A percentile compares a stretch with the other conserved stretches of the same genome.
phyloP scores from a whole-genome alignment of 2,888 invertebrate genomes.

The Synanthedon vespiformis region DNA sequence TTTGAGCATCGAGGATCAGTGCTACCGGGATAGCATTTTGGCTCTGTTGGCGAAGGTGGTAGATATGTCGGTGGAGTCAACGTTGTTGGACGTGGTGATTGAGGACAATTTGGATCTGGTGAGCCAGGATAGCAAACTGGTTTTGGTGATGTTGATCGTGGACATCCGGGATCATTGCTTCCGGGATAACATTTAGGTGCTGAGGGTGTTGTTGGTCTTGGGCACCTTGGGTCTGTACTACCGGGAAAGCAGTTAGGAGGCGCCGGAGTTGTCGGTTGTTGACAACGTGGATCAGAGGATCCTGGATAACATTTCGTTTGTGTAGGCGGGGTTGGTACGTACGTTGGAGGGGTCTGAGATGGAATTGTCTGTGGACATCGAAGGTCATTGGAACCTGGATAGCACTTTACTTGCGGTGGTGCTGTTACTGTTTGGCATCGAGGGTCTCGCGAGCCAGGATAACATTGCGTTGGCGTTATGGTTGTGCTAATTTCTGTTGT shows the following conservation, averaged over 20 bases:
- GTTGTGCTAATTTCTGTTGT: constrained; percentile 42
- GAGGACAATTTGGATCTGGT: constrained; percentile 10
- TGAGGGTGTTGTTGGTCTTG: constrained; percentile 6
- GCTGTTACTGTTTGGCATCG: constrained; percentile 31
- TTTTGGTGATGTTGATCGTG: constrained; percentile 16
- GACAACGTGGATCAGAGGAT: constrained; percentile 24
- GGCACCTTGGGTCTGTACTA: constrained; percentile 17
- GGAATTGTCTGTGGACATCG: constrained; percentile 16
- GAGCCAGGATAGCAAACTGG: constrained; percentile 11
- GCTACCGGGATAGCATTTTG: constrained; percentile 19
- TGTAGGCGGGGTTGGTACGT: constrained; percentile 12
- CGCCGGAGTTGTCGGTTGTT: constrained; percentile 11
- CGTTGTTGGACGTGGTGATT: constrained; percentile 10
- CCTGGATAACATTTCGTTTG: constrained; percentile 18
- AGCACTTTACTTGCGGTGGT: constrained; percentile 25
- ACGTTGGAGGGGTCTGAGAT: constrained; percentile 8
- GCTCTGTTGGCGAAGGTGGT: constrained; percentile 9
- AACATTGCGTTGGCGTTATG: constrained; percentile 30
- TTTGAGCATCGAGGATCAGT: constrained; percentile 27
- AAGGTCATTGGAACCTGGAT: constrained; percentile 16
- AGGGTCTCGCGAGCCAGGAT: constrained; percentile 39
- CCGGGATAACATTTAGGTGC: constrained; percentile 29
- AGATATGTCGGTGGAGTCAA: constrained; percentile 1
- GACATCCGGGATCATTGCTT: constrained; percentile 23
- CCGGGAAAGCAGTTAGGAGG: constrained; percentile 27